phyloP scores from a whole-genome alignment of 2,888 invertebrate genomes.

The Exephanes ischioxanthus region DNA sequence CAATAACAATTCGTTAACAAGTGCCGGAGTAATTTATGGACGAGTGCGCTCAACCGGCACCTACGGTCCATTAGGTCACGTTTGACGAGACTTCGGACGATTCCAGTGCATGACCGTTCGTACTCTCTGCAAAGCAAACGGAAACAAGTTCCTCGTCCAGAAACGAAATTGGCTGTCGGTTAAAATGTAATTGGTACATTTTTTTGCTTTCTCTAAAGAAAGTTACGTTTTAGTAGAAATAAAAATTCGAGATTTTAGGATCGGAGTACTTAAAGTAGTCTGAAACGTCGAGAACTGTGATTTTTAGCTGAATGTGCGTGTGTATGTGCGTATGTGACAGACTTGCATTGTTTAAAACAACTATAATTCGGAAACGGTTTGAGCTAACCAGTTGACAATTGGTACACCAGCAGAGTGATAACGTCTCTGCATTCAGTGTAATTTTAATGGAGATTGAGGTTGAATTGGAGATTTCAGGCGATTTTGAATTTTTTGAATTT shows the following conservation, averaged over 20 bases:
- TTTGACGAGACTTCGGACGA: slow-evolving; percentile 65
- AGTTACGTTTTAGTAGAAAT: background rate
- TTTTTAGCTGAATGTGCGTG: too few species aligned
- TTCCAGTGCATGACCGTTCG: slow-evolving; percentile 17
- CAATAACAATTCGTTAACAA: slow-evolving; percentile 75
- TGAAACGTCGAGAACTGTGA: too few species aligned
- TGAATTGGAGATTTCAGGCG: background rate
- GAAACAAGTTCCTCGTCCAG: background rate
- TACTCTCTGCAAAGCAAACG: slow-evolving; percentile 28
- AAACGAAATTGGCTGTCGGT: background rate
- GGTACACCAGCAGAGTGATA: background rate
- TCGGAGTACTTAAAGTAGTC: too few species aligned
- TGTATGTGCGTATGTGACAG: too few species aligned
- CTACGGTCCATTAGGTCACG: slow-evolving; percentile 72
- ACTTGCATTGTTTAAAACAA: too few species aligned
- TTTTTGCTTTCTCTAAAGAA: background rate
- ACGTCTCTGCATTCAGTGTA: background rate
- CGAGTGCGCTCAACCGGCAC: slow-evolving; percentile 66
- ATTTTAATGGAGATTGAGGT: background rate
- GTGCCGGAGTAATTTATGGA: slow-evolving; percentile 75
- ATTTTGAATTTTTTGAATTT: background rate
- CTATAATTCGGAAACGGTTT: too few species aligned
- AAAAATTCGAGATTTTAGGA: background rate
- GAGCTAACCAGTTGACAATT: background rate
- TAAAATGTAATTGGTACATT: background rate